Percentiles rank a stretch among this genome's conserved stretches.
Conservation (phyloP, 1,140 invertebrate genomes). For the Physella acuta region DNA sequence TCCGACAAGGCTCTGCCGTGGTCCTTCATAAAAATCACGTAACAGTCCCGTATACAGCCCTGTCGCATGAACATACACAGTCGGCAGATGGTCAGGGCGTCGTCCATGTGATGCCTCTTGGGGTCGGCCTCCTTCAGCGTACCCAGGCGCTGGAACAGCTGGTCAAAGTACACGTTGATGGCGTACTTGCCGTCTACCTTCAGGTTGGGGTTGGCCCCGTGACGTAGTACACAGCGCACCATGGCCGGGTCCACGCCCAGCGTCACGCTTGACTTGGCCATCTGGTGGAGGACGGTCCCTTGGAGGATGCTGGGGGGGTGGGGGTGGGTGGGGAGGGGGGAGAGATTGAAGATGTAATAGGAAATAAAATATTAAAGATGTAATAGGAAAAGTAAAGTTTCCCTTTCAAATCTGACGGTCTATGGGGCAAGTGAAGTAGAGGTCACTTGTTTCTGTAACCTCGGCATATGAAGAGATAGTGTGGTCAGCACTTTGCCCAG, state of each 20-base stretch:
- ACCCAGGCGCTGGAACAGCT: constrained; percentile 32
- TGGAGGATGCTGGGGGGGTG: constrained; percentile 11
- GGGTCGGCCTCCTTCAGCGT: constrained; percentile 13
- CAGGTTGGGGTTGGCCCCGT: constrained; percentile 43
- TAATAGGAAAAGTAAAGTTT: too few relatives aligned
- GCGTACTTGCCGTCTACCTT: constrained; percentile 41
- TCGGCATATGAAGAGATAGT: too few relatives aligned
- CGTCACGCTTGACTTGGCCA: constrained; percentile 40
- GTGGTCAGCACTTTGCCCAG: too few relatives aligned
- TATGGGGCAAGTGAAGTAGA: too few relatives aligned
- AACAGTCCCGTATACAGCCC: constrained; percentile 31
- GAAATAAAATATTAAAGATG: too few relatives aligned
- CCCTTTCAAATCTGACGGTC: too few relatives aligned
- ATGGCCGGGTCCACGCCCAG: constrained; percentile 39
- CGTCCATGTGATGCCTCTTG: constrained; percentile 29
- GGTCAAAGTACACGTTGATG: constrained; percentile 44
- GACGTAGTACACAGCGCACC: constrained; percentile 38
- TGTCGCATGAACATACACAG: constrained; percentile 32
- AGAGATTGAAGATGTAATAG: too few relatives aligned
- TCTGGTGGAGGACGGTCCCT: constrained; percentile 44
- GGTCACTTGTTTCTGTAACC: too few relatives aligned
- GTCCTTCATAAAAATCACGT: constrained; percentile 26
- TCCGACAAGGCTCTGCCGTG: constrained; percentile 2
- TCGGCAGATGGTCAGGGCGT: constrained; percentile 33
- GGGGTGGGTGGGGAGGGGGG: too few relatives aligned